Evolutionary conservation across 1,140 invertebrate genomes (phyloP), one percentile per base, ranked within the genome.

Genomic region (Tenebrio molitor): DNA sequence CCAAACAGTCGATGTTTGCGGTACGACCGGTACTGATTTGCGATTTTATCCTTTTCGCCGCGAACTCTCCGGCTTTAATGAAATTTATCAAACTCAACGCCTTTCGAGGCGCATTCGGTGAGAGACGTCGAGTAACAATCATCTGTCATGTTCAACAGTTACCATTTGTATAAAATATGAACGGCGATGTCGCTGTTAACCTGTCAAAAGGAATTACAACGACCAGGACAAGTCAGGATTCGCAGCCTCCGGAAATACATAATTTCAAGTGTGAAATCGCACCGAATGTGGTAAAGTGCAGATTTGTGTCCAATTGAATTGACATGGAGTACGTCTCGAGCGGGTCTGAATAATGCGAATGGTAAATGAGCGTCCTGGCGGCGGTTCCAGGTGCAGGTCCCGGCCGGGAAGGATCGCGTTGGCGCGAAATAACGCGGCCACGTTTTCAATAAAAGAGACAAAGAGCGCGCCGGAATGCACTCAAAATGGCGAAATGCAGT

Each of bases 401-500:
- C n/a, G n/a, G n/a, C n/a, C n/a, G n/a, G n/a, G n/a, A n/a, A n/a
- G 33, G 53, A 72, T 39, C 70, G 36, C 34, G 46, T 53, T 23
- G 42, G 46, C 36, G 71, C 34, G 42, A 62, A 72, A 36, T 67
- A 64, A 72, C 62, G 62, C 14, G 66, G 10, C 44, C 64, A 42
- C 36, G 64, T 66, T 66, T 66, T 66, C 64, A 66, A 66, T 66
- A 66, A 66, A 66, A 66, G 64, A 66, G 64, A 66, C 64, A 66
- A 66, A 66, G 64, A 42, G 21, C 36, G 15, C 66, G 17, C 17
- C 44, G 66, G 42, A 62, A 71, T 71, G 58, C 46, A 71, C 69
- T 64, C 69, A 71, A 71, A 71, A 71, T 71, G 69, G 69, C 69
- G 69, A 71, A 64, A 71, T 44, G 69, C 69, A 71, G 69, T 71